These are phyloP conservation scores for Epinephelus awoara DNA, from an alignment of 2,797 vertebrate genomes.

Conservation along the genomic window DNA sequence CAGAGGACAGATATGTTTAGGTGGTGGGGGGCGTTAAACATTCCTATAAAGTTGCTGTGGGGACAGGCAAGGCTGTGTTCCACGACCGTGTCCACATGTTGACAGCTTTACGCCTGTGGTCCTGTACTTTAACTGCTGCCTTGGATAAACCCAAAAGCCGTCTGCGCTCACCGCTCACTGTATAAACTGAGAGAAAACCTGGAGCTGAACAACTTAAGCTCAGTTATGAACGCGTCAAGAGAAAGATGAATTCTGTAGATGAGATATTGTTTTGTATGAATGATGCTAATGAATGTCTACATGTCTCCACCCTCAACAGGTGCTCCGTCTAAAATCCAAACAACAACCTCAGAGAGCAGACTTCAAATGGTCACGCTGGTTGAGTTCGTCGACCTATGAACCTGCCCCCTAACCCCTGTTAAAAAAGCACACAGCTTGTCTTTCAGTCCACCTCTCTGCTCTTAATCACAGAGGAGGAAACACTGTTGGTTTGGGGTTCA, in stretches of 20 bases:
- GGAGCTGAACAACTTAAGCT: slow-evolving; percentile 11
- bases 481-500: slow-evolving; percentile 45
- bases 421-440: slow-evolving; percentile 58
- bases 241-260: slow-evolving; percentile 11
- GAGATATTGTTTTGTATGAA: slow-evolving; percentile 37
- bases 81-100: slow-evolving; percentile 75
- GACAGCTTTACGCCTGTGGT: slow-evolving; percentile 84
- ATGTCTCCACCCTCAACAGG: slow-evolving; percentile 65
- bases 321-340: slow-evolving; percentile 63
- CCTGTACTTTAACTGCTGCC: slow-evolving; percentile 77
- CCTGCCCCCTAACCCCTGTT: slow-evolving; percentile 48
- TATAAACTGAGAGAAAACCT: slow-evolving; percentile 50
- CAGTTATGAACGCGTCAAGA: slow-evolving; percentile 20
- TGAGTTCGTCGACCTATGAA: slow-evolving; percentile 61
- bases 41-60: slow-evolving; percentile 79
- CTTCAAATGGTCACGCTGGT: slow-evolving; percentile 59
- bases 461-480: slow-evolving; percentile 56
- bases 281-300: slow-evolving; percentile 42
- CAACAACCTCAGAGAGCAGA: slow-evolving; percentile 45
- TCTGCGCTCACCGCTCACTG: slow-evolving; percentile 54
- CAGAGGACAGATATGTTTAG: slow-evolving; percentile 77
- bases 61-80: slow-evolving; percentile 80
- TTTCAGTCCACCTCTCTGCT: slow-evolving; percentile 50
- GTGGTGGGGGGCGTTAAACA: slow-evolving; percentile 60
- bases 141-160: slow-evolving; percentile 77